Base-by-base conservation (phyloP, 2,888 invertebrate genomes). In the Dasysyrphus albostriatus region DNA sequence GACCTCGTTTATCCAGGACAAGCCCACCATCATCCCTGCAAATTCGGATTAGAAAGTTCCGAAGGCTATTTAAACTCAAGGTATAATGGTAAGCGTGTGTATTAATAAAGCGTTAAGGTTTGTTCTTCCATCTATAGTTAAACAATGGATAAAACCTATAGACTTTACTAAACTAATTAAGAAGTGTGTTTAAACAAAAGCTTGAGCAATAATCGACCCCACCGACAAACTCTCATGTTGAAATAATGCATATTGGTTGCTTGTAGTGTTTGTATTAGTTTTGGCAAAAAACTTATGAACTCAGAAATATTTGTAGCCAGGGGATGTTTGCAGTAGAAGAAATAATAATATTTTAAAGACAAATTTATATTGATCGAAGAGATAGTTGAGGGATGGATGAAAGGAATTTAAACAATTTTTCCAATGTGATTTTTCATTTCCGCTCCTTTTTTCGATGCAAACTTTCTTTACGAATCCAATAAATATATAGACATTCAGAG, bases 1-100 rank as follows among this genome's bases (percentile, higher is more conserved):
- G 92, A 93, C 76, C 90, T 91, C 88, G 91, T 91, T 89, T 92
- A 92, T 80, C 89, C 91, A 72, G 89, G 89, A 69, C 91, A 90
- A 88, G 89, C 90, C 67, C 87, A 87, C 37, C 87, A 87, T 47
- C 83, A 87, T 83, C 87, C 87, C 88, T 91, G 91, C 32, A 92
- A 92, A 84, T 92, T 90, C 88, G 92, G 92, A 39, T 89, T 92
- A 82, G 92, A 92, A 88, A 90, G 90, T 73, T 90, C 92, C 69
- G 93, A 92, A 88, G 91, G 91, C 88, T 92, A 92, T 90, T 90
- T 92, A 87, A 92, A 91, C 89, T 91, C 92, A 89, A 91, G 92
- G 91, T 92, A 92, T 89, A 92, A 92, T 90, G 92, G 92, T 92
- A 91, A 92, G 92, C 90, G 89, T 89, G 89, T 89, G 88, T 82